Evolutionary conservation across 1,140 invertebrate species (phyloP).

Genomic region (Papilio polytes): DNA sequence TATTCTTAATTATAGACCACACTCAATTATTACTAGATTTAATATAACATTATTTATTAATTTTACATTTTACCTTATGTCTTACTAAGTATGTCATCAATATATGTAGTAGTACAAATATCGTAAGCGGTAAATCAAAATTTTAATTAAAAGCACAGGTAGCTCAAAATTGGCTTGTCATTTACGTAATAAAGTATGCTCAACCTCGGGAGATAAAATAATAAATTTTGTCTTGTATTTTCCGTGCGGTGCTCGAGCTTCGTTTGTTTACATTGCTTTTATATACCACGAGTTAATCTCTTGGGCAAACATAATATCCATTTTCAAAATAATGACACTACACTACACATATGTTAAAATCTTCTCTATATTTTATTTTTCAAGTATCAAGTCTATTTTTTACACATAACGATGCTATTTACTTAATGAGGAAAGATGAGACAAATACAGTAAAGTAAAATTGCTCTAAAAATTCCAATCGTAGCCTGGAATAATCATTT

Average conservation of each 20-base stretch:
- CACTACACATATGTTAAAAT: slow-evolving; percentile 10
- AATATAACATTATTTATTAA: no score
- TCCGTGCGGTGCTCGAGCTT: slow-evolving; percentile 12
- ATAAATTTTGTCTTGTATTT: slow-evolving; percentile 20
- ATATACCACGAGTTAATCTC: slow-evolving; percentile 22
- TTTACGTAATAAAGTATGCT: slow-evolving; percentile 28
- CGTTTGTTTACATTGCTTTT: slow-evolving; percentile 18
- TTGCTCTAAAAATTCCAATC: no score
- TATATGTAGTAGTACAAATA: neutral
- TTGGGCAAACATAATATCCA: slow-evolving; percentile 1
- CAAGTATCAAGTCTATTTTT: neutral
- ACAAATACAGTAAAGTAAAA: no score
- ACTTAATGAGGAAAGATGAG: neutral
- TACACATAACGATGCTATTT: neutral
- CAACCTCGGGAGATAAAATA: slow-evolving; percentile 27
- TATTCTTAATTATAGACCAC: no score
- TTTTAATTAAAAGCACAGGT: slow-evolving; percentile 28
- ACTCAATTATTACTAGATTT: no score
- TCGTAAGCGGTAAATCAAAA: neutral
- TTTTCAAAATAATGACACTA: slow-evolving; percentile 16
- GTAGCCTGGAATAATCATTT: neutral
- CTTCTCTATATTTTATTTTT: neutral
- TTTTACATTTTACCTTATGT: no score
- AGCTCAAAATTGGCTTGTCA: slow-evolving; percentile 17
- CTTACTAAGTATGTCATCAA: neutral